These are phyloP conservation scores for Tadarida brasiliensis DNA, from an alignment of 2,797 vertebrate species.

Conservation along the genomic window DNA sequence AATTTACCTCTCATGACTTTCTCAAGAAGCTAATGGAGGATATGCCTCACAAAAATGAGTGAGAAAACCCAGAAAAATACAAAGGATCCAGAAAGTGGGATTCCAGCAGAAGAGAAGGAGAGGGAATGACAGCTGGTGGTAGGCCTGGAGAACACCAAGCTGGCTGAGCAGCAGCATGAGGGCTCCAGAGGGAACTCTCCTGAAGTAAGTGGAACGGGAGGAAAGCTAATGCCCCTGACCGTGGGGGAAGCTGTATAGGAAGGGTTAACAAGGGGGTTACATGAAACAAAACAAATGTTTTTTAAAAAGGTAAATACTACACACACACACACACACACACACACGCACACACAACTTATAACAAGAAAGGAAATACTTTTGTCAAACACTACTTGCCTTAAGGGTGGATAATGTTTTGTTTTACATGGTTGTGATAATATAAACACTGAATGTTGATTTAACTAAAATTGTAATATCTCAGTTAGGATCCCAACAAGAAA, in stretches of 20 bases:
- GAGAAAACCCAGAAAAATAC: constrained; percentile 3
- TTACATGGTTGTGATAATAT: background rate
- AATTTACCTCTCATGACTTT: background rate
- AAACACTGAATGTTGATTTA: constrained; percentile 10
- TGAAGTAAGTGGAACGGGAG: background rate
- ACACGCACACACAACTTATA: background rate
- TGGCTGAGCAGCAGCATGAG: background rate
- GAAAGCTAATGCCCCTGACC: background rate
- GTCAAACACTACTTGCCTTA: background rate
- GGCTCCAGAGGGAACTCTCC: background rate
- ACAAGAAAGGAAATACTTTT: constrained; percentile 31
- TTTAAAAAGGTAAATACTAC: background rate
- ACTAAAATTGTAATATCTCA: background rate
- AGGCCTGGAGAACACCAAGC: background rate
- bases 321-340: background rate
- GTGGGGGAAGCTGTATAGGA: background rate
- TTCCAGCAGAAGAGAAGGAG: background rate
- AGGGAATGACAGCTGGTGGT: background rate
- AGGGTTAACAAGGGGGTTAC: background rate
- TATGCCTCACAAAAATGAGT: background rate
- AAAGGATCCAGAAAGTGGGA: background rate
- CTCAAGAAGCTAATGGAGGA: background rate
- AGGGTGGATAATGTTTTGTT: constrained; percentile 14
- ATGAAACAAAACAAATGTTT: background rate
- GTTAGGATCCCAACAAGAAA: constrained; percentile 17